These are phyloP conservation scores for Eledona agricola DNA, from an alignment of 2,888 invertebrate genomes.

Conservation along the genomic window DNA sequence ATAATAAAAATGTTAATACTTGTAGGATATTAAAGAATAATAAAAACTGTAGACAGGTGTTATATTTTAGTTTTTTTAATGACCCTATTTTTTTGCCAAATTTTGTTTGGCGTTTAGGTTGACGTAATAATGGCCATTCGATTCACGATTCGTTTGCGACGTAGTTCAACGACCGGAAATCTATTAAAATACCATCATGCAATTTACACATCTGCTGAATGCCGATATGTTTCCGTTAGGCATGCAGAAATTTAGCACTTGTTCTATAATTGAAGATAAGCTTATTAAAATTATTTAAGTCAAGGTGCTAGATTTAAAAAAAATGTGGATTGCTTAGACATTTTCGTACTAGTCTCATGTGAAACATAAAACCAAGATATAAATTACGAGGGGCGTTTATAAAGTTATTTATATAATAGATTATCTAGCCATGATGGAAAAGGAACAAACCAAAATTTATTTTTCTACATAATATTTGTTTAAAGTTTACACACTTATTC, in stretches of 20 bases:
- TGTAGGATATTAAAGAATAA: slow-evolving; percentile 23
- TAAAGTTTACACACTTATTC: too few species aligned
- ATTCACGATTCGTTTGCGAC: neutral
- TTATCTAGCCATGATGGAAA: too few species aligned
- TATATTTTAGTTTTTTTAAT: neutral
- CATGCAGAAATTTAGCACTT: slow-evolving; percentile 10
- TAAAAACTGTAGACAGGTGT: slow-evolving; percentile 13
- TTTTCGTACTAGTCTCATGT: neutral
- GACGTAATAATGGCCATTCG: neutral
- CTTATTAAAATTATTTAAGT: too few species aligned
- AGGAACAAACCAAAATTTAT: too few species aligned
- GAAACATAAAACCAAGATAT: slow-evolving; percentile 2
- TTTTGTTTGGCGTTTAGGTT: neutral
- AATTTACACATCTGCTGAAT: slow-evolving; percentile 19
- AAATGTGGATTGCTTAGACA: too few species aligned
- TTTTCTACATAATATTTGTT: too few species aligned
- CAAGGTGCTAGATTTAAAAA: too few species aligned
- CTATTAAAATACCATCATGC: slow-evolving; percentile 21
- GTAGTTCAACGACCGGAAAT: slow-evolving; percentile 10
- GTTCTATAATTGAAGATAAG: slow-evolving; percentile 5
- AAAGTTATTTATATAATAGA: too few species aligned
- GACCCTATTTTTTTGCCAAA: neutral
- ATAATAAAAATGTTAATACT: slow-evolving; percentile 14
- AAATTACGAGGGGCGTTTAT: too few species aligned
- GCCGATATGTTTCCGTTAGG: slow-evolving; percentile 9